phyloP scores from a whole-genome alignment of 2,797 vertebrate genomes.

The Propithecus deckenii region DNA sequence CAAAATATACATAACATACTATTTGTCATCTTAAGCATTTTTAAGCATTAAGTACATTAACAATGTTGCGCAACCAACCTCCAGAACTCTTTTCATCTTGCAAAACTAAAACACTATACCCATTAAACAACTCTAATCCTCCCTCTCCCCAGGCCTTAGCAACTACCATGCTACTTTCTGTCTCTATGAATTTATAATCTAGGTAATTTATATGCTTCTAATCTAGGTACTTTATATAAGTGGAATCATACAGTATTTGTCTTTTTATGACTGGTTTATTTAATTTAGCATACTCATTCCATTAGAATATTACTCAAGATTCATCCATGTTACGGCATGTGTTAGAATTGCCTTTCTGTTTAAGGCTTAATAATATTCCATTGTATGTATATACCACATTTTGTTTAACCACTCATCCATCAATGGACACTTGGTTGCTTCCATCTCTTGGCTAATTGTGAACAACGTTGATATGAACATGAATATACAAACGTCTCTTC shows the following conservation, averaged over 20 bases:
- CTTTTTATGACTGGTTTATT: not conserved
- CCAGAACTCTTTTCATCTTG: not conserved
- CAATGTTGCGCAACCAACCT: not conserved
- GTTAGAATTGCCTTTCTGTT: slow-evolving; percentile 2
- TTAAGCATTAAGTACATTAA: not conserved
- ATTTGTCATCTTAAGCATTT: not conserved
- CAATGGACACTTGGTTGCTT: not conserved
- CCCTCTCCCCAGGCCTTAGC: not conserved
- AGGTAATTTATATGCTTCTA: not conserved
- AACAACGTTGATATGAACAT: not conserved
- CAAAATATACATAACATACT: not conserved
- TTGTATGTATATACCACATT: not conserved
- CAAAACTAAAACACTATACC: not conserved
- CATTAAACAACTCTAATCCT: not conserved
- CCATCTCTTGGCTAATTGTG: not conserved
- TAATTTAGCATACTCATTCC: not conserved
- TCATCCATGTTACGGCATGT: not conserved
- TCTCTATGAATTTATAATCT: not conserved
- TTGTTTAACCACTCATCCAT: not conserved
- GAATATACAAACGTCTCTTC: not conserved
- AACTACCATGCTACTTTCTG: not conserved
- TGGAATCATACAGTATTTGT: not conserved
- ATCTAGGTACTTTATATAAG: not conserved
- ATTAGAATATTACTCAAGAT: not conserved
- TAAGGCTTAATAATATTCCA: not conserved